Percentiles rank a stretch among this genome's conserved stretches.
Evolutionary conservation across 1,140 invertebrate species (phyloP).

Genomic region (Babylonia areolata): DNA sequence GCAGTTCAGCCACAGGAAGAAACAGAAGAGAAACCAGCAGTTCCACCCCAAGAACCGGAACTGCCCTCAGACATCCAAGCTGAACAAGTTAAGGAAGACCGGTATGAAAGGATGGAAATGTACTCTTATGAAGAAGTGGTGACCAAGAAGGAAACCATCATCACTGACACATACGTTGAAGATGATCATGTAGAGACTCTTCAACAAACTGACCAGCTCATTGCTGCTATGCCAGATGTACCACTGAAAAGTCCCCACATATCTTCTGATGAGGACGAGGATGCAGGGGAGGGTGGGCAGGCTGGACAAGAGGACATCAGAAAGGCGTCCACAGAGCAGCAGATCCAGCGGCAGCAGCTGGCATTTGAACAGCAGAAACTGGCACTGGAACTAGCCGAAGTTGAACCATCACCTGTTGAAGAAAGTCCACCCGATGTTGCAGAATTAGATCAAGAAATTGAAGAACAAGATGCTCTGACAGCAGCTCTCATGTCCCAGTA

Average conservation of each 20-base stretch:
- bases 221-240: slow-evolving; percentile 34
- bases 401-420: slow-evolving; percentile 9
- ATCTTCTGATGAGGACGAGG: slow-evolving; percentile 24
- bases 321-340: too few relatives aligned
- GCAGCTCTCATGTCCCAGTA: slow-evolving; percentile 47
- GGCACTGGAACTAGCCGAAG: slow-evolving; percentile 21
- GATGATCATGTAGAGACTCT: neutral
- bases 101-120: too few relatives aligned
- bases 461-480: slow-evolving; percentile 45
- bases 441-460: slow-evolving; percentile 43
- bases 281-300: slow-evolving; percentile 24
- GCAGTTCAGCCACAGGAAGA: too few relatives aligned
- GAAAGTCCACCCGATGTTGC: slow-evolving; percentile 28
- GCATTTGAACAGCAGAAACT: neutral
- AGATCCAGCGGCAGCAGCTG: too few relatives aligned
- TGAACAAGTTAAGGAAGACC: too few relatives aligned
- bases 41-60: too few relatives aligned
- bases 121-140: too few relatives aligned
- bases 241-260: slow-evolving; percentile 30
- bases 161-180: neutral
- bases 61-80: too few relatives aligned
- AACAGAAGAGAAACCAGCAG: too few relatives aligned
- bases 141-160: neutral
- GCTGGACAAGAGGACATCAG: too few relatives aligned
- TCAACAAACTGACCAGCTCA: slow-evolving; percentile 2